Percentiles rank a stretch among this genome's conserved stretches.
Evolutionary conservation across 2,888 invertebrate species (phyloP).

Genomic region (Erynnis tages): DNA sequence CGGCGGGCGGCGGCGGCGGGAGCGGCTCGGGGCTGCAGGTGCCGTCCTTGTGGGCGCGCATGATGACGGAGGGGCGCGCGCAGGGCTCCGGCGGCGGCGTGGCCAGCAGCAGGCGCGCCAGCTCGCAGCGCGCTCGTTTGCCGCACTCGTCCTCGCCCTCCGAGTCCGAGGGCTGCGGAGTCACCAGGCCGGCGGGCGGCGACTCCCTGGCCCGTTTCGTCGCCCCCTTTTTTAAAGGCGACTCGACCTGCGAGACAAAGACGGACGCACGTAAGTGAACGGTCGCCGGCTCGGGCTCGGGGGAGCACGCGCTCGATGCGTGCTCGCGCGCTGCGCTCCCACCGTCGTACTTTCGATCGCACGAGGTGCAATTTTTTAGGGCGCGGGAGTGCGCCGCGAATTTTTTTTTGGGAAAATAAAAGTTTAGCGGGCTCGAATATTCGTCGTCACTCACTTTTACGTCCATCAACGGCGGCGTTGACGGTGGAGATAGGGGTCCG

Average conservation of each 20-base stretch:
- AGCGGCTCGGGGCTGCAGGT: slow-evolving; percentile 82
- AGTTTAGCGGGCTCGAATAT: slow-evolving; percentile 33
- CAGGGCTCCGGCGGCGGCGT: slow-evolving; percentile 80
- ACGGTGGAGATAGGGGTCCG: slow-evolving; percentile 85
- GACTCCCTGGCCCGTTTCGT: slow-evolving; percentile 61
- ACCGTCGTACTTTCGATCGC: slow-evolving; percentile 63
- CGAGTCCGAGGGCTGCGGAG: slow-evolving; percentile 93
- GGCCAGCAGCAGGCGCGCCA: slow-evolving; percentile 76
- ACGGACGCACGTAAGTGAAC: slow-evolving; percentile 65
- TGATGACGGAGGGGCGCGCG: slow-evolving; percentile 88
- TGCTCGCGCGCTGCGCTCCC: slow-evolving; percentile 57
- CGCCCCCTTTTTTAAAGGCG: slow-evolving; percentile 67
- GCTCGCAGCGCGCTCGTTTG: slow-evolving; percentile 74
- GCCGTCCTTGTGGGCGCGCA: slow-evolving; percentile 91
- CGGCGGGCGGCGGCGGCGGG: slow-evolving; percentile 50
- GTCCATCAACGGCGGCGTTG: slow-evolving; percentile 85
- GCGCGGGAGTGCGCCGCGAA: slow-evolving; percentile 31
- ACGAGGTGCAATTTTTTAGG: slow-evolving; percentile 45
- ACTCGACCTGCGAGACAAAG: slow-evolving; percentile 73
- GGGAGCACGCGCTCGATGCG: slow-evolving; percentile 67
- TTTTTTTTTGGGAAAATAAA: slow-evolving; percentile 29
- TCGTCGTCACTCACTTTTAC: slow-evolving; percentile 72
- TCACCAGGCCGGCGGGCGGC: slow-evolving; percentile 78
- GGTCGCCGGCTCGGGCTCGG: slow-evolving; percentile 57
- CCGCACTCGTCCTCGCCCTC: slow-evolving; percentile 85